phyloP scores from a whole-genome alignment of 2,797 vertebrate genomes.

The Lophotriccus pileatus region DNA sequence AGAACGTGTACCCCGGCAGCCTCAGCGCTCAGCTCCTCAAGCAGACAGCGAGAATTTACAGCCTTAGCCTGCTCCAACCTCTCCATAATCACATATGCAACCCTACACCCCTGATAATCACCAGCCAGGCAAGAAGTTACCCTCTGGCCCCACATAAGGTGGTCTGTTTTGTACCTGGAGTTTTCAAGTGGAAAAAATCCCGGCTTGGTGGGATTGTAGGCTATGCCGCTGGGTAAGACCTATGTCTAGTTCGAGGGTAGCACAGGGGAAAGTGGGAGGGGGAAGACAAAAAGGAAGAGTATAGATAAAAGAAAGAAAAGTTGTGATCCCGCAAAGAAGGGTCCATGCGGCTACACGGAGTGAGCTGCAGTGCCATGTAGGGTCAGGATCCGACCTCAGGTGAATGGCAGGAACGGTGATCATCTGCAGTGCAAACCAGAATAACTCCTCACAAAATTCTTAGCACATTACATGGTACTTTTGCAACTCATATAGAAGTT shows the following conservation, averaged over 20 bases:
- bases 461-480: background rate
- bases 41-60: constrained; percentile 53
- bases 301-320: background rate
- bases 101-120: constrained; percentile 24
- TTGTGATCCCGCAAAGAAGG: background rate
- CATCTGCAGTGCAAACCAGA: background rate
- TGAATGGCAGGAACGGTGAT: background rate
- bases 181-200: background rate
- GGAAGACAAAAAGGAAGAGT: background rate
- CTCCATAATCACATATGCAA: background rate
- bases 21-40: background rate
- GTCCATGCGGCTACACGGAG: background rate
- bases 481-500: background rate
- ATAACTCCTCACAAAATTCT: background rate
- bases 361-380: background rate
- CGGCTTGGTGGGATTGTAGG: background rate
- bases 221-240: background rate
- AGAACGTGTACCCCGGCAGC: background rate
- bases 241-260: background rate
- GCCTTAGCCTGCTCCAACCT: background rate
- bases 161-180: background rate
- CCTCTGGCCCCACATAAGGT: background rate
- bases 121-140: background rate
- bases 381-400: background rate
- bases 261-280: background rate